Base-by-base conservation (phyloP, 2,113 vertebrate species). In the Urocitellus parryii region DNA sequence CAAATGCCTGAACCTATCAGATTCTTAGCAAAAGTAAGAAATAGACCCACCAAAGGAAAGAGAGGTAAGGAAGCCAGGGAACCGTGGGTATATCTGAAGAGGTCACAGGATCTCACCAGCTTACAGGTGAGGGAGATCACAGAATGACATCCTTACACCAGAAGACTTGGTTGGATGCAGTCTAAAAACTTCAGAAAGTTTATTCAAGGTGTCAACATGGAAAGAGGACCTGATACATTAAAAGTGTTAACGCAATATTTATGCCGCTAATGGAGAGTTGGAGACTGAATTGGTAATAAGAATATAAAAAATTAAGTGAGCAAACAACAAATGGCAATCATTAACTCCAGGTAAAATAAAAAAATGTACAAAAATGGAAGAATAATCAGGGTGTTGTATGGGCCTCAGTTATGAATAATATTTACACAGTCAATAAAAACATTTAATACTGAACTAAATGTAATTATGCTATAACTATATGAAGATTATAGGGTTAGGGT, bases 251-350 rank as follows among this genome's bases (percentile, higher is more conserved):
- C 48, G 80, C 10, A 72, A 90, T 17, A 80, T 94, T 74, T 92
- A 63, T 70, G 83, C 5, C 67, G 88, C 4, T n/a, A 79, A 58
- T 37, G 42, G 8, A 51, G 22, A 77, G 25, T 27, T 51, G 29
- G 18, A 34, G 5, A 73, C n/a, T 79, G 81, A 94, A 27, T 10
- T 92, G 12, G 29, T 87, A 63, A 79, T 80, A 94, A n/a, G 17
- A 90, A 96, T 45, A 2, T 72, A 72, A 37, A 91, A 91, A 94
- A 91, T n/a, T 87, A 83, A 95, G 42, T 25, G 56, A 94, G 25
- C 29, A 29, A 86, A 73, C 18, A 80, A 87, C 34, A 17, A 90
- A 42, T 86, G n/a, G 10, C 37, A 92, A 82, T 67, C 17, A 83
- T 94, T 85, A 94, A 95, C 51, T 89, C 45, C 14, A 67, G n/a